Evolutionary conservation across 2,888 invertebrate genomes (phyloP), one percentile per base, ranked within the genome.

Genomic region (Yponomeuta evonymella): DNA sequence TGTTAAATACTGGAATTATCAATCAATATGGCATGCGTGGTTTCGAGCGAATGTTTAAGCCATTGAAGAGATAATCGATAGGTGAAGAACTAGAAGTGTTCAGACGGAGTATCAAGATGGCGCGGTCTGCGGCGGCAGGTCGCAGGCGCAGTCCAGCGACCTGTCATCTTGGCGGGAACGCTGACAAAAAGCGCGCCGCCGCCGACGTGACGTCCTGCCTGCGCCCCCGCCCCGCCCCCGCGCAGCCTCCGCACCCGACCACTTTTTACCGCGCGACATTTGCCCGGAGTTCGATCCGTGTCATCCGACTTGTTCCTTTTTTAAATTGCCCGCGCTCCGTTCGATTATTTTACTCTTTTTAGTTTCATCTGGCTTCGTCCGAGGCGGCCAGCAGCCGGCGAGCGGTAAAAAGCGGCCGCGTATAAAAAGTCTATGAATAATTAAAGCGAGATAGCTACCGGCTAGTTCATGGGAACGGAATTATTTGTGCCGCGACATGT

Each of bases 281-380:
- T 91, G 91, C 92, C 92, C 91, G 88, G 92, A 91, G 92, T 92
- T 92, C 92, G 91, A 90, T 90, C 91, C 91, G 89, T 92, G 92
- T 92, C 92, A 91, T 90, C 89, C 88, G 90, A 89, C 91, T 87
- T 90, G 90, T 90, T 90, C 89, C 90, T 92, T 90, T 92, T 91
- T 90, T 88, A 88, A 90, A 90, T 89, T 90, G 89, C 89, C 86
- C 85, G 69, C 85, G 75, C 71, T 70, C 84, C 71, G 77, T 79
- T 89, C 86, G 86, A 87, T 89, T 89, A 86, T 86, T 87, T 89
- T 87, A 81, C 86, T 58, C 51, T 88, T 88, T 90, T 89, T 86
- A 86, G 89, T 90, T 89, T 90, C 89, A 88, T 90, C 89, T 84
- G 87, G 87, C 88, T 86, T 85, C 88, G 83, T 85, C 51, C 66